Percentiles rank a stretch among this genome's conserved stretches.
Evolutionary conservation across 2,113 vertebrate genomes (phyloP).

Genomic region (Alligator mississippiensis): DNA sequence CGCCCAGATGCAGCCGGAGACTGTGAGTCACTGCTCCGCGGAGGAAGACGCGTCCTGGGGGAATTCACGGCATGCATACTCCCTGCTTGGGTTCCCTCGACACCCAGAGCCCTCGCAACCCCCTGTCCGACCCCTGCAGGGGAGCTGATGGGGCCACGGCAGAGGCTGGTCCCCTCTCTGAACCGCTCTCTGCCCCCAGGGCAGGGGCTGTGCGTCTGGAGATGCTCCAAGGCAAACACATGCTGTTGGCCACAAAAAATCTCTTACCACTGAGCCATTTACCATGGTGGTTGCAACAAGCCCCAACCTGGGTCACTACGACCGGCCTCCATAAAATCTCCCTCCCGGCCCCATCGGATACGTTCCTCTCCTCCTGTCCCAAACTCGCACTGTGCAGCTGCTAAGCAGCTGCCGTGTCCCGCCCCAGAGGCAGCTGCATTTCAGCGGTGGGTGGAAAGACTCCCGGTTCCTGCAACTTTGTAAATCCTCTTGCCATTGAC

Average conservation of each 20-base stretch:
- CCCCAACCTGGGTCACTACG: not conserved
- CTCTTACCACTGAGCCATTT: not conserved
- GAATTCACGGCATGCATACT: not conserved
- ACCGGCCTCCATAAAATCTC: not conserved
- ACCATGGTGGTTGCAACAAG: not conserved
- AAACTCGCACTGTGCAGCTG: not conserved
- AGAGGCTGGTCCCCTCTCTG: not conserved
- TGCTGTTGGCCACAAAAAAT: not conserved
- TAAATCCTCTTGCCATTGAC: not conserved
- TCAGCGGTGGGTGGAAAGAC: not conserved
- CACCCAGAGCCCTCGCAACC: not conserved
- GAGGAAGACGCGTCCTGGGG: conserved; percentile 45
- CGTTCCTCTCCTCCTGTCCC: not conserved
- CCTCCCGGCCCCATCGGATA: not conserved
- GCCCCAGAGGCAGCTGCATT: not conserved
- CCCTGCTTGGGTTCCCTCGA: conserved; percentile 19
- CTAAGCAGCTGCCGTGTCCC: not conserved
- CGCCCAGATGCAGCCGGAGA: conserved; percentile 49
- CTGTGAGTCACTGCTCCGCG: conserved; percentile 49
- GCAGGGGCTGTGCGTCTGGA: not conserved
- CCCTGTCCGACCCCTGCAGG: not conserved
- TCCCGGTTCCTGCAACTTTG: not conserved
- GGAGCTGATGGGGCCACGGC: not conserved
- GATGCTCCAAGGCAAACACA: fast-evolving
- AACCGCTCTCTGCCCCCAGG: not conserved